Base-by-base conservation (phyloP, 2,888 invertebrate genomes). In the Ichneumoninae sp. region DNA sequence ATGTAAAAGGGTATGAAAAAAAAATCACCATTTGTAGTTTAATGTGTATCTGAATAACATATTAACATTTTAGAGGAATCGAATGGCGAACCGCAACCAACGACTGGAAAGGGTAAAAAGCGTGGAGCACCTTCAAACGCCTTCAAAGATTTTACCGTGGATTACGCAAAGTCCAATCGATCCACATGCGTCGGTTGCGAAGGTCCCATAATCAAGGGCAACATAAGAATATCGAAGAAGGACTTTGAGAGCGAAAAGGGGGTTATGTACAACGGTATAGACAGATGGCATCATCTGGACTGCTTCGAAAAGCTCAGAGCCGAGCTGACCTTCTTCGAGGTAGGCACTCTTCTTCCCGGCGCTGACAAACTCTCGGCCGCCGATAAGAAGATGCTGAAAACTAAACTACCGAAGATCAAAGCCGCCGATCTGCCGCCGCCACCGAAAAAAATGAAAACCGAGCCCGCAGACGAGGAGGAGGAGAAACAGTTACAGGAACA, bases 231-330 rank as follows among this genome's bases (percentile, higher is more conserved):
- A 69, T 96, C 97, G 1, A 98, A 98, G 93, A 97, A 97, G 87
- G 97, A 98, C 88, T 98, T 95, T 93, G 97, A 98, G 82, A 96
- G 96, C 68, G 97, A 97, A 89, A 94, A 97, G 26, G 98, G 97
- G 0, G 96, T 95, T 90, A 96, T 96, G 92, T 98, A 96, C 93
- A 98, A 98, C 0, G 98, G 98, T 0, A 95, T 97, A 90, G 96
- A 97, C 80, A 94, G 96, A 74, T 99, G 99, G 99, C 96, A 99
- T 93, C 99, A 99, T 94, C 93, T 98, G 2, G 96, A 97, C 83
- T 99, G 99, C 92, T 99, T 99, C 94, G 96, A 96, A 0, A 96
- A 97, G 90, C 91, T 96, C 0, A 95, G 98, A 54, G 94, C 95
- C 26, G 96, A 97, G 8, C 93, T 98, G 2, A 95, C 96, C 19